phyloP scores from a whole-genome alignment of 2,888 invertebrate genomes.

The Eulithis testata region DNA sequence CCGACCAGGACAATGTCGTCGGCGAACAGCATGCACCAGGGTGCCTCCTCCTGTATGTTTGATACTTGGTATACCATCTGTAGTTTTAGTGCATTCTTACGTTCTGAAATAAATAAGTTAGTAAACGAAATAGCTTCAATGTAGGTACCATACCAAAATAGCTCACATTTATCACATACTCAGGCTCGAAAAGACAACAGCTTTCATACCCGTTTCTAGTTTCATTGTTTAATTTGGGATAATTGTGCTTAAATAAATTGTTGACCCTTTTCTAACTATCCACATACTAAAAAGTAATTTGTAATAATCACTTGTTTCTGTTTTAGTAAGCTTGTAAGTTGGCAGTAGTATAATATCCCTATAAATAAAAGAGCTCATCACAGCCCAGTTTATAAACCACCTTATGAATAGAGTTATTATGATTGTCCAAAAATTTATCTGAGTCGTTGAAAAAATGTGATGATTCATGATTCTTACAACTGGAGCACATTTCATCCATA shows the following conservation, averaged over 20 bases:
- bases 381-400: background rate
- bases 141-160: constrained; percentile 6
- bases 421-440: constrained; percentile 31
- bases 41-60: no score
- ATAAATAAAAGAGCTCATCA: background rate
- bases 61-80: no score
- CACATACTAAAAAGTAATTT: no score
- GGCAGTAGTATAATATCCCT: background rate
- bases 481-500: constrained; percentile 26
- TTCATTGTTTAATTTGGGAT: constrained; percentile 66
- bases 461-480: constrained; percentile 33
- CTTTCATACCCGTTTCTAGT: constrained; percentile 42
- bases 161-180: constrained; percentile 27
- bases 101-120: no score
- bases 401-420: constrained; percentile 23
- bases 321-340: background rate
- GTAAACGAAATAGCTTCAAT: background rate
- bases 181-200: constrained; percentile 26
- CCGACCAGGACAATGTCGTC: no score
- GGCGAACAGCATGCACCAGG: no score
- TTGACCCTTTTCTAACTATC: constrained; percentile 31
- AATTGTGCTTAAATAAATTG: constrained; percentile 50
- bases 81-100: no score
- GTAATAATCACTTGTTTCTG: no score
- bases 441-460: constrained; percentile 36